Conservation (phyloP, 2,888 invertebrate genomes). For the Stenodera caucasica region DNA sequence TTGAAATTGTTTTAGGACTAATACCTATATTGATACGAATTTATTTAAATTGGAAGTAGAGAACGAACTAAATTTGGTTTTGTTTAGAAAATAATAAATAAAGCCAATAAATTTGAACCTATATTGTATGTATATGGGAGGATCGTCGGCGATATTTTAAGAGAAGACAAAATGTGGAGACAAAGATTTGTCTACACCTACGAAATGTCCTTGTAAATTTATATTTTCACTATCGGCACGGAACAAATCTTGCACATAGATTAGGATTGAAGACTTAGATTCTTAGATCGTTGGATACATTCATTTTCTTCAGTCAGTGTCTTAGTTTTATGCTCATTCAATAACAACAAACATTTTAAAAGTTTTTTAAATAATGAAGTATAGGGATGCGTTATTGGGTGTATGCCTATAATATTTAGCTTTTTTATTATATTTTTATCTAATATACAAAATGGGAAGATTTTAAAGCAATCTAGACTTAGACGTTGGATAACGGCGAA, state of each 20-base stretch:
- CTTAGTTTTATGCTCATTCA: background rate
- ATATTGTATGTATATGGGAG: background rate
- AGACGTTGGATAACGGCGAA: too few species aligned
- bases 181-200: slow-evolving; percentile 2
- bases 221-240: background rate
- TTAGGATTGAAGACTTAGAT: background rate
- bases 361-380: too few species aligned
- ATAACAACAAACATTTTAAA: background rate
- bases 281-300: background rate
- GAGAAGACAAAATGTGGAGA: background rate
- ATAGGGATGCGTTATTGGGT: too few species aligned
- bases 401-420: too few species aligned
- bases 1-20: background rate
- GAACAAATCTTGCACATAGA: background rate
- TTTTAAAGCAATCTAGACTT: too few species aligned
- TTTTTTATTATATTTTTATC: too few species aligned
- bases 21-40: background rate
- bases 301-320: background rate
- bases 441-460: too few species aligned
- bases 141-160: background rate
- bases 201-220: background rate
- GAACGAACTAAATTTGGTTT: background rate
- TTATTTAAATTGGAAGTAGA: background rate
- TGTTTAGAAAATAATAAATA: background rate
- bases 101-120: background rate